Percentiles rank a stretch among this genome's conserved stretches.
These are phyloP conservation scores for Karalla daura DNA, from an alignment of 2,797 vertebrate species.

Conservation along the genomic window DNA sequence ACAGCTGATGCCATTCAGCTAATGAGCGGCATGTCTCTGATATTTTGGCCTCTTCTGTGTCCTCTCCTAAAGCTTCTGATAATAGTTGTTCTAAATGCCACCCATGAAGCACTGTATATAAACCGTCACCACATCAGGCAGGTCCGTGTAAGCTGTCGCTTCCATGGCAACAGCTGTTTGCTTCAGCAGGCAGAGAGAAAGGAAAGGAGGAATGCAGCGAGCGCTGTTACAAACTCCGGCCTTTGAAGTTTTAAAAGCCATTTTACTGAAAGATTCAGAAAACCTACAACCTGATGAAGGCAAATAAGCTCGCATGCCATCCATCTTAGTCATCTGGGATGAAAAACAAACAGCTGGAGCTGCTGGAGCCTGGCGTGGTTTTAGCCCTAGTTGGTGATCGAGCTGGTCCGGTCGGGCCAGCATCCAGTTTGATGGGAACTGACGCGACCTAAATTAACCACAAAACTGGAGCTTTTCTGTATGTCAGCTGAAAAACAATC, in stretches of 20 bases:
- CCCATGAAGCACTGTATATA: background rate
- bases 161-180: background rate
- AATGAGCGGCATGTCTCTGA: slow-evolving; percentile 7
- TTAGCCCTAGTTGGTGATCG: background rate
- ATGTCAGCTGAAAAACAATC: background rate
- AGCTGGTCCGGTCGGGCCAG: background rate
- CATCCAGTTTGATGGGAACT: slow-evolving; percentile 1
- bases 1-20: slow-evolving; percentile 14
- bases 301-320: slow-evolving; percentile 18
- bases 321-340: slow-evolving; percentile 11
- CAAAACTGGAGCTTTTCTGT: background rate
- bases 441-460: background rate
- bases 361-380: background rate
- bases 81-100: slow-evolving; percentile 3
- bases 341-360: background rate
- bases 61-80: background rate
- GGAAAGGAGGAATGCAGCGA: background rate
- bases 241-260: slow-evolving; percentile 34
- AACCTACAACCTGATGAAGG: slow-evolving; percentile 7
- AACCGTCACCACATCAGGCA: slow-evolving; percentile 1
- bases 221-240: background rate
- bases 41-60: background rate
- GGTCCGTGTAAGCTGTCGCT: background rate
- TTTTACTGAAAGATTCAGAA: slow-evolving; percentile 9
- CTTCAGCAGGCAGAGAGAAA: slow-evolving; percentile 14